A percentile compares a stretch with the other conserved stretches of the same genome.
phyloP scores from a whole-genome alignment of 2,113 vertebrate genomes.

The Toxotes jaculatrix region DNA sequence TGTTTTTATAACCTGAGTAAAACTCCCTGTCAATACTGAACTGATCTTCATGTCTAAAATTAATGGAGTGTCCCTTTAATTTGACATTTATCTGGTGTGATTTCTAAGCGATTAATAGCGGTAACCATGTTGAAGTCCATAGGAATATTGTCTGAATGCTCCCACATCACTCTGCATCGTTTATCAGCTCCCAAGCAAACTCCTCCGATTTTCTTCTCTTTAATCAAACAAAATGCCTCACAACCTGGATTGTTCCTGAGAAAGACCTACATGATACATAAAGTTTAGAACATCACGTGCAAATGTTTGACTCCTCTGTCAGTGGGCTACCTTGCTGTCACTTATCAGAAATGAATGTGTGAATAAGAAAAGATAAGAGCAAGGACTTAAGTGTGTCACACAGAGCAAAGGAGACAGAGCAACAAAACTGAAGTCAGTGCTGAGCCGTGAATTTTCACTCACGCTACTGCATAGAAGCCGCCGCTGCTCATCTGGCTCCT shows the following conservation, averaged over 20 bases:
- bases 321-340: not conserved
- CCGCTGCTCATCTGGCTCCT: conserved; percentile 31
- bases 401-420: not conserved
- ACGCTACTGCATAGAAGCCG: conserved; percentile 26
- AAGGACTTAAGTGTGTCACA: no score
- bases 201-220: not conserved
- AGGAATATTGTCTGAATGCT: not conserved
- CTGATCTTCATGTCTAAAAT: not conserved
- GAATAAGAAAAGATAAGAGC: not conserved
- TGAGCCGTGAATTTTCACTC: conserved; percentile 28
- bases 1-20: not conserved
- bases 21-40: not conserved
- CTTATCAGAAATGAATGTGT: not conserved
- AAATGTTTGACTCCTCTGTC: not conserved
- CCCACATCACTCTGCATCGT: not conserved
- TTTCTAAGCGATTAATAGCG: not conserved
- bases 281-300: not conserved
- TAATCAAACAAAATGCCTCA: not conserved
- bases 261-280: not conserved
- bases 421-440: conserved; percentile 33
- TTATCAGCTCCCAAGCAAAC: not conserved
- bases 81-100: conserved; percentile 8
- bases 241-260: not conserved
- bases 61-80: not conserved
- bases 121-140: not conserved